phyloP scores from a whole-genome alignment of 1,140 invertebrate species.

The Anadara kagoshimensis region DNA sequence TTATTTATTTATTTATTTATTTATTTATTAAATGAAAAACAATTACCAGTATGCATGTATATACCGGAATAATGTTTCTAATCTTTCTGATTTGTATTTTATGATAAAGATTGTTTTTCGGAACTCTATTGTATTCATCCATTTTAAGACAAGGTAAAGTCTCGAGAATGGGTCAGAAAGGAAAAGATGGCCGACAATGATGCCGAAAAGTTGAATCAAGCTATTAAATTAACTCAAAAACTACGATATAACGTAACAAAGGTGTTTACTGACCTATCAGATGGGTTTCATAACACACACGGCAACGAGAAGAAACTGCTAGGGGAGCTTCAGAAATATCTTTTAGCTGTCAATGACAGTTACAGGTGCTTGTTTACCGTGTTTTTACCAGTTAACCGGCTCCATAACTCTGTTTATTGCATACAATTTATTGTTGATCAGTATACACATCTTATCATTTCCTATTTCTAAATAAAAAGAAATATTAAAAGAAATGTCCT shows the following conservation, averaged over 20 bases:
- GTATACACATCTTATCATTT: not conserved
- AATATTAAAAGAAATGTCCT: too few relatives aligned
- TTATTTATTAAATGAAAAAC: too few relatives aligned
- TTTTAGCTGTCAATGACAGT: constrained; percentile 53
- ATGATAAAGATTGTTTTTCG: too few relatives aligned
- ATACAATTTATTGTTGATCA: constrained; percentile 8
- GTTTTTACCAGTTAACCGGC: too few relatives aligned
- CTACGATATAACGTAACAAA: constrained; percentile 48
- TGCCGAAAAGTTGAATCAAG: constrained; percentile 44
- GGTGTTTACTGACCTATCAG: constrained; percentile 50
- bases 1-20: too few relatives aligned
- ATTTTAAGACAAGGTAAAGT: not conserved
- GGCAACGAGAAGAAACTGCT: constrained; percentile 46
- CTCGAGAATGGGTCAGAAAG: not conserved
- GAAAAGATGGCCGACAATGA: constrained; percentile 47
- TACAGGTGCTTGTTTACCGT: constrained; percentile 43
- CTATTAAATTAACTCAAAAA: constrained; percentile 53
- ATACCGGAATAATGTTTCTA: too few relatives aligned
- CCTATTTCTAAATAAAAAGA: not conserved
- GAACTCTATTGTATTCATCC: not conserved
- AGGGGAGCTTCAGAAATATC: constrained; percentile 46
- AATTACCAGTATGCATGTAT: too few relatives aligned
- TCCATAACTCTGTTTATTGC: too few relatives aligned
- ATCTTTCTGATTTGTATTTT: too few relatives aligned
- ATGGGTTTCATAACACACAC: constrained; percentile 40